Conservation (phyloP, 1,140 invertebrate genomes). For the Aleiodes sp. region DNA sequence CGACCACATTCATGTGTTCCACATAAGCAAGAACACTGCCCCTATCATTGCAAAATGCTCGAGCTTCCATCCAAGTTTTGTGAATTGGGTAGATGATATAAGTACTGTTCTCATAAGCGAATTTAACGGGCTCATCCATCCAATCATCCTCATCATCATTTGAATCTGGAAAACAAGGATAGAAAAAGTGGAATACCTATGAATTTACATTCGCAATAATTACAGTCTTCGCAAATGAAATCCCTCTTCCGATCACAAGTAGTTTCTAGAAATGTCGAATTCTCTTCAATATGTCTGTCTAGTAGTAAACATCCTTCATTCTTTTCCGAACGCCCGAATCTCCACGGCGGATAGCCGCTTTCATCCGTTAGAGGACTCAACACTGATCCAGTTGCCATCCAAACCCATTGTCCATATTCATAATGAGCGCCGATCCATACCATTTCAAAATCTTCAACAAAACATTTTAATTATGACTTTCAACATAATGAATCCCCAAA, state of each 20-base stretch:
- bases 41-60: conserved; percentile 38
- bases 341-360: conserved; percentile 47
- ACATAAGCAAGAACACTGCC: conserved; percentile 44
- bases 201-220: conserved; percentile 22
- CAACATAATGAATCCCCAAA: neutral
- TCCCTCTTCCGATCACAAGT: conserved; percentile 45
- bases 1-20: conserved; percentile 37
- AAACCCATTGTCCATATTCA: conserved; percentile 45
- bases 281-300: conserved; percentile 43
- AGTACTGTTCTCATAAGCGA: conserved; percentile 40
- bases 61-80: conserved; percentile 45
- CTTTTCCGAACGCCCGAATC: conserved; percentile 42
- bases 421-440: conserved; percentile 48
- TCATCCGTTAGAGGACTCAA: conserved; percentile 40
- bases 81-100: conserved; percentile 45
- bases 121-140: conserved; percentile 45
- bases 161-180: conserved; percentile 38
- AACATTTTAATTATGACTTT: conserved; percentile 21
- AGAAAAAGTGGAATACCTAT: conserved; percentile 6
- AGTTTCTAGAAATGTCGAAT: conserved; percentile 40
- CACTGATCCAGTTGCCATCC: conserved; percentile 44
- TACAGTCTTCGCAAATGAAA: conserved; percentile 50
- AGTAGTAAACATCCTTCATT: conserved; percentile 45
- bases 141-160: conserved; percentile 44
- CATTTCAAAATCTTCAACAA: conserved; percentile 44